These are phyloP conservation scores for Phaenicophaeus curvirostris DNA, from an alignment of 2,797 vertebrate genomes.

Conservation along the genomic window DNA sequence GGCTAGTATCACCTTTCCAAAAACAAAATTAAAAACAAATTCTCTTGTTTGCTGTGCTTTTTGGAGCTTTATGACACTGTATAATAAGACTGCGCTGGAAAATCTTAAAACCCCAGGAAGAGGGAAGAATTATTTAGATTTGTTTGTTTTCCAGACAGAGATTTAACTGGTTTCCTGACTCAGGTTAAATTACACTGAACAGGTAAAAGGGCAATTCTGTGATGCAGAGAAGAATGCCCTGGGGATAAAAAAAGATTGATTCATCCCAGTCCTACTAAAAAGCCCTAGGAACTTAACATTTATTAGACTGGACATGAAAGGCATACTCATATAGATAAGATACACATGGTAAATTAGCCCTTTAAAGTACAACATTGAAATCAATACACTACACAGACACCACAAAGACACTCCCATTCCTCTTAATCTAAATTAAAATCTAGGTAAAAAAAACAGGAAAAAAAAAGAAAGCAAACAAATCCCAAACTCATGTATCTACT, in stretches of 20 bases:
- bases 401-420: conserved; percentile 51
- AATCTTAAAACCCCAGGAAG: neutral
- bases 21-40: neutral
- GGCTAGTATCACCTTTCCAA: neutral
- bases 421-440: conserved; percentile 69
- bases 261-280: conserved; percentile 1
- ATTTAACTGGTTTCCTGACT: conserved; percentile 43
- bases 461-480: neutral
- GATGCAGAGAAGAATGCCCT: conserved; percentile 2
- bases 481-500: neutral
- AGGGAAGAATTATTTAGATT: neutral
- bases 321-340: conserved; percentile 66
- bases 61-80: neutral
- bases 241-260: conserved; percentile 14
- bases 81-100: neutral
- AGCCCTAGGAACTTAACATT: conserved; percentile 42
- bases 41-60: neutral
- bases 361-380: conserved; percentile 58
- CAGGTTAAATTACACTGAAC: conserved; percentile 31
- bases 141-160: neutral
- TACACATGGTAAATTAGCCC: conserved; percentile 54
- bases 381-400: conserved; percentile 41
- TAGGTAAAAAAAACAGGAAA: conserved; percentile 11
- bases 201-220: conserved; percentile 24
- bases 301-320: conserved; percentile 66